phyloP scores from a whole-genome alignment of 2,113 vertebrate genomes.

The Trogon melanurus region DNA sequence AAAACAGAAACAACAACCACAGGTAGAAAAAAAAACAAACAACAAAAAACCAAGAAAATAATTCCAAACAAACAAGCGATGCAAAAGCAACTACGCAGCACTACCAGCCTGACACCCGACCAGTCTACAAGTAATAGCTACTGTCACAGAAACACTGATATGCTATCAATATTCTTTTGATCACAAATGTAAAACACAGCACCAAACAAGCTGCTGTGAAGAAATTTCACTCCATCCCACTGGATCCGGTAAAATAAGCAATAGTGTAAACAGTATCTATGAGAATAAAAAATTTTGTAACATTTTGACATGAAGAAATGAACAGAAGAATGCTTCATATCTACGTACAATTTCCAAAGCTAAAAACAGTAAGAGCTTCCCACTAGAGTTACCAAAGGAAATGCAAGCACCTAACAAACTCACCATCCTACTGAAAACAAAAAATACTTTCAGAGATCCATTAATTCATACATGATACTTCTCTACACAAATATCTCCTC shows the following conservation, averaged over 20 bases:
- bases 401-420: neutral
- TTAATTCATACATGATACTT: neutral
- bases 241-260: neutral
- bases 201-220: neutral
- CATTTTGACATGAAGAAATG: neutral
- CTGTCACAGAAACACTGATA: rapidly evolving
- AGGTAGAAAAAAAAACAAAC: too few species aligned
- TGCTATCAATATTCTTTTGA: neutral
- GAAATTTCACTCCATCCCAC: neutral
- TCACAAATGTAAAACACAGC: neutral
- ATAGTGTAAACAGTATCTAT: too few species aligned
- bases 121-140: neutral
- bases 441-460: neutral
- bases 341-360: neutral
- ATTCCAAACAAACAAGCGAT: neutral
- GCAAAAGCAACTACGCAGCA: neutral
- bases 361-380: neutral
- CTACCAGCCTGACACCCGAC: neutral
- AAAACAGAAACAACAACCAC: neutral
- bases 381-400: neutral
- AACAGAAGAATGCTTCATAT: neutral
- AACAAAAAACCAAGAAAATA: neutral
- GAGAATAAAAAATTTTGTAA: neutral
- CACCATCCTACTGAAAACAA: neutral
- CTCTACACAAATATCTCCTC: neutral